A percentile compares a stretch with the other conserved stretches of the same genome.
These are phyloP conservation scores for Pantherophis vulpinus DNA, from an alignment of 2,797 vertebrate species.

Conservation along the genomic window DNA sequence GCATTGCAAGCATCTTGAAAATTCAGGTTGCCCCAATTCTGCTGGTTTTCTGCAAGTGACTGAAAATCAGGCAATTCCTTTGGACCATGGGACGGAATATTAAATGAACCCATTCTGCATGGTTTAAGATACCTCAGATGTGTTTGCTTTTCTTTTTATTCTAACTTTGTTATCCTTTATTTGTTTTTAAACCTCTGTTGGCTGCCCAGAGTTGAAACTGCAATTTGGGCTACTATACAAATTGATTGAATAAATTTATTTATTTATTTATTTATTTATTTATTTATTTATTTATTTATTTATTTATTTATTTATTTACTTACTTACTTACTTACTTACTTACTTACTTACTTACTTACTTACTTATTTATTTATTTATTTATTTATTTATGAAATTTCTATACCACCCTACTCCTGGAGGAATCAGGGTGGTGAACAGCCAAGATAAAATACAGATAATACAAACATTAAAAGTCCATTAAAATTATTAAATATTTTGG, in stretches of 20 bases:
- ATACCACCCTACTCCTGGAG: no score
- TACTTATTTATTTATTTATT: no score
- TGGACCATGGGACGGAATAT: background rate
- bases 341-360: no score
- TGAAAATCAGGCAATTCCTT: background rate
- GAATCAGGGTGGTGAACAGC: no score
- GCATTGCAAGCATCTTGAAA: background rate
- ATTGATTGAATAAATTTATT: background rate
- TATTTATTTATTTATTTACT: no score
- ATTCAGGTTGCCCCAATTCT: background rate
- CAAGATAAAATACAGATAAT: no score
- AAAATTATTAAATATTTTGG: no score
- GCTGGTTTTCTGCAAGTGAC: background rate
- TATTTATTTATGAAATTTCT: no score
- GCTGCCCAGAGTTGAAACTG: background rate
- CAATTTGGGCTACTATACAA: background rate
- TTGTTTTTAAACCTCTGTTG: background rate
- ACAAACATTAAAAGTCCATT: no score
- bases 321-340: no score
- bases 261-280: no score
- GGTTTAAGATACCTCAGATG: background rate
- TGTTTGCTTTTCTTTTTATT: background rate
- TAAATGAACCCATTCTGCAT: background rate
- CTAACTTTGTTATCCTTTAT: background rate
- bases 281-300: no score